Conservation (phyloP, 1,140 invertebrate species). For the Agraylea sexmaculata region DNA sequence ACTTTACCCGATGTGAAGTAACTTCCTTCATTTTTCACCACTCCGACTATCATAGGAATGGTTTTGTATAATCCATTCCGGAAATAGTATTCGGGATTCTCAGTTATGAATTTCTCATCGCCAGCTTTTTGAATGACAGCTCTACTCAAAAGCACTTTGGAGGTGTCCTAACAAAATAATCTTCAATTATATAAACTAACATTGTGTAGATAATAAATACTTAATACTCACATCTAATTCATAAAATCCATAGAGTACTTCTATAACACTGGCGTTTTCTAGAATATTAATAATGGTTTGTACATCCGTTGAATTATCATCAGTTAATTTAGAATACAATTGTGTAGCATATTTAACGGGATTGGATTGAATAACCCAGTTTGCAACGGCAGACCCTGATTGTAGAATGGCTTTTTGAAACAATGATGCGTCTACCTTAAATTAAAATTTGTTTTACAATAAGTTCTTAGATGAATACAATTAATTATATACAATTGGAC, state of each 20-base stretch:
- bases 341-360: not conserved
- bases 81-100: not conserved
- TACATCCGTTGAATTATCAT: too few relatives aligned
- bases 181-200: too few relatives aligned
- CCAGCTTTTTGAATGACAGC: not conserved
- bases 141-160: too few relatives aligned
- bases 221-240: too few relatives aligned
- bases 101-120: not conserved
- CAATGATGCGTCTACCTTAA: not conserved
- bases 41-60: not conserved
- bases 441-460: not conserved
- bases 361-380: not conserved
- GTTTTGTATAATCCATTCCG: not conserved
- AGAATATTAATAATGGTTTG: too few relatives aligned
- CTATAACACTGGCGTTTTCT: too few relatives aligned
- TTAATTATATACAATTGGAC: slow-evolving; percentile 23
- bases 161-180: too few relatives aligned
- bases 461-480: too few relatives aligned
- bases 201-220: too few relatives aligned
- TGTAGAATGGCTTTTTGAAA: slow-evolving; percentile 2
- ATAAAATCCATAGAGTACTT: too few relatives aligned
- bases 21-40: not conserved
- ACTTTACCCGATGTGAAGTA: not conserved
- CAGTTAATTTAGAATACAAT: not conserved
- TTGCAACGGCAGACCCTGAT: not conserved